A percentile compares a stretch with the other conserved stretches of the same genome.
phyloP scores from a whole-genome alignment of 2,113 vertebrate genomes.

The Cricetomys ansorgei region DNA sequence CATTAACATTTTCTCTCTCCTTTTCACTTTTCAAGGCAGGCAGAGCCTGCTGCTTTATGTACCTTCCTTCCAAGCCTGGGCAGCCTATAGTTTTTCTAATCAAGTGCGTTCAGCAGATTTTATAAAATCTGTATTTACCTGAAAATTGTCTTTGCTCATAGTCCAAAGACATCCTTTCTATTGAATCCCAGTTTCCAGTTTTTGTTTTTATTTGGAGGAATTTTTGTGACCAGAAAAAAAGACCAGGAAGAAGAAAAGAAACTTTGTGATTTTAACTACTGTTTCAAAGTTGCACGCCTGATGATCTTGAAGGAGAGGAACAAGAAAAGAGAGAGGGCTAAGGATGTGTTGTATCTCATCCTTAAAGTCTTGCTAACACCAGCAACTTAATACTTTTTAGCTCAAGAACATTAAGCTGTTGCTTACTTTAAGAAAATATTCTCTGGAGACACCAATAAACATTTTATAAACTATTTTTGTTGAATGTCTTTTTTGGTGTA shows the following conservation, averaged over 20 bases:
- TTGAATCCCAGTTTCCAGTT: background rate
- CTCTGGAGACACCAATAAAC: constrained; percentile 39
- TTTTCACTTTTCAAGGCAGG: constrained; percentile 64
- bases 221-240: background rate
- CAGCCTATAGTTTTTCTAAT: constrained; percentile 71
- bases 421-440: background rate
- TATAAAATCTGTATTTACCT: constrained; percentile 72
- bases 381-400: constrained; percentile 19
- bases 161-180: background rate
- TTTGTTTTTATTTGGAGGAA: background rate
- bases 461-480: constrained; percentile 42
- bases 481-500: constrained; percentile 22
- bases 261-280: background rate
- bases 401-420: constrained; percentile 30
- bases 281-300: background rate
- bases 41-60: constrained; percentile 60
- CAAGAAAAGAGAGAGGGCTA: background rate
- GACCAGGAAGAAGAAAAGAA: constrained; percentile 49
- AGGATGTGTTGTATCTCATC: background rate
- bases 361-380: background rate
- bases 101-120: constrained; percentile 56
- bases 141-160: constrained; percentile 74
- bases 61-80: constrained; percentile 69
- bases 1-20: constrained; percentile 44
- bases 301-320: background rate